Percentiles rank a stretch among this genome's conserved stretches.
phyloP scores from a whole-genome alignment of 2,797 vertebrate genomes.

The Clarias fuscus region DNA sequence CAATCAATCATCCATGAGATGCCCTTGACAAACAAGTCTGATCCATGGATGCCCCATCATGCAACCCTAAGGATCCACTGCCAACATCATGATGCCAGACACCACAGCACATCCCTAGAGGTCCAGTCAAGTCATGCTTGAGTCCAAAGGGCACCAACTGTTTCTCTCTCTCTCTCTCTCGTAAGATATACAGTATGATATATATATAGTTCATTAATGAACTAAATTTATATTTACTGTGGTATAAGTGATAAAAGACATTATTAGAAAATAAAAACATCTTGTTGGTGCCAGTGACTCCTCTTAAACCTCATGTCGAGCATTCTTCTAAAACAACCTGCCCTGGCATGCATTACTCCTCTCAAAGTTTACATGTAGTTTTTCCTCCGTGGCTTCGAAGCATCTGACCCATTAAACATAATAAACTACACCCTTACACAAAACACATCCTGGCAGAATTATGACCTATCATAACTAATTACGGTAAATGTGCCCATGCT shows the following conservation, averaged over 20 bases:
- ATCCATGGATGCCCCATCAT: too few species aligned
- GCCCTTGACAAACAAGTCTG: too few species aligned
- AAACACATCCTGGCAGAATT: constrained; percentile 10
- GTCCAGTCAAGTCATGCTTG: too few species aligned
- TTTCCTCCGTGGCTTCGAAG: not conserved
- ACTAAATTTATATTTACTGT: not conserved
- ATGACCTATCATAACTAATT: constrained; percentile 50
- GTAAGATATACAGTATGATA: too few species aligned
- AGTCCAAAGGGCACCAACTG: too few species aligned
- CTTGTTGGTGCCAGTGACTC: not conserved
- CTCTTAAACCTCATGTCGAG: not conserved
- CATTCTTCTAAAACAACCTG: not conserved
- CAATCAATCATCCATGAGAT: too few species aligned
- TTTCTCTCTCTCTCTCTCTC: too few species aligned
- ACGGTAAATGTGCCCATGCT: constrained; percentile 48
- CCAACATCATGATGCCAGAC: too few species aligned
- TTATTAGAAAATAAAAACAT: not conserved
- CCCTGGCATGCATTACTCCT: not conserved
- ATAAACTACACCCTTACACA: constrained; percentile 2
- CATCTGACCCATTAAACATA: constrained; percentile 12
- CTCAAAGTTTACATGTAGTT: not conserved
- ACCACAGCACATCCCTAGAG: too few species aligned
- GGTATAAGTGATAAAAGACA: not conserved
- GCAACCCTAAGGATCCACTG: too few species aligned
- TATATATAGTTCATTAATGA: not conserved